A percentile compares a stretch with the other conserved stretches of the same genome.
Conservation (phyloP, 2,888 invertebrate species). For the Philhelius pedissequus region DNA sequence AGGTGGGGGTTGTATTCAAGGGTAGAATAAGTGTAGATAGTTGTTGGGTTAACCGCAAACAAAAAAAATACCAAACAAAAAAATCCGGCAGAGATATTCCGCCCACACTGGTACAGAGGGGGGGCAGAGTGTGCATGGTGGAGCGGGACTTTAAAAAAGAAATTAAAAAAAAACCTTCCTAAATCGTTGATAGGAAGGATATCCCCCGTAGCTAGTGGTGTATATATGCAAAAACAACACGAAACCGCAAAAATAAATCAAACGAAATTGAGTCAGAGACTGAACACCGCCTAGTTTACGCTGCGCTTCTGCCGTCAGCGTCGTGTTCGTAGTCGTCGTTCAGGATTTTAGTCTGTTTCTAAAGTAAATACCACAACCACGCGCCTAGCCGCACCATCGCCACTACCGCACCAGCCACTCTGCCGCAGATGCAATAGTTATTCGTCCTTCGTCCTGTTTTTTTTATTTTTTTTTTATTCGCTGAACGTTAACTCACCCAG, state of each 20-base stretch:
- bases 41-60: constrained; percentile 7
- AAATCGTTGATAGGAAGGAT: constrained; percentile 29
- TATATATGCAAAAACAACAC: constrained; percentile 63
- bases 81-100: neutral
- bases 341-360: constrained; percentile 22
- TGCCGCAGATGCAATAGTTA: constrained; percentile 60
- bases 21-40: constrained; percentile 1
- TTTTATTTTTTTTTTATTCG: no score
- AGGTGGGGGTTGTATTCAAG: neutral
- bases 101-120: neutral
- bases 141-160: neutral
- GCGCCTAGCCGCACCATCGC: constrained; percentile 18
- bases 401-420: constrained; percentile 19
- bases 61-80: neutral
- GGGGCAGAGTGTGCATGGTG: no score
- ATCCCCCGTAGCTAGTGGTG: constrained; percentile 38
- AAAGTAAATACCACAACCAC: constrained; percentile 59
- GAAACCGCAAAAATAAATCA: constrained; percentile 67
- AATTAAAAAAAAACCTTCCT: neutral
- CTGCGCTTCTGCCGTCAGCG: neutral
- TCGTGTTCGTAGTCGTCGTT: neutral
- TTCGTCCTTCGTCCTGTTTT: constrained; percentile 41
- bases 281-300: constrained; percentile 43
- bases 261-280: constrained; percentile 64
- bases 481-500: constrained; percentile 46